Evolutionary conservation across 2,797 vertebrate genomes (phyloP).

Genomic region (Anas capensis): DNA sequence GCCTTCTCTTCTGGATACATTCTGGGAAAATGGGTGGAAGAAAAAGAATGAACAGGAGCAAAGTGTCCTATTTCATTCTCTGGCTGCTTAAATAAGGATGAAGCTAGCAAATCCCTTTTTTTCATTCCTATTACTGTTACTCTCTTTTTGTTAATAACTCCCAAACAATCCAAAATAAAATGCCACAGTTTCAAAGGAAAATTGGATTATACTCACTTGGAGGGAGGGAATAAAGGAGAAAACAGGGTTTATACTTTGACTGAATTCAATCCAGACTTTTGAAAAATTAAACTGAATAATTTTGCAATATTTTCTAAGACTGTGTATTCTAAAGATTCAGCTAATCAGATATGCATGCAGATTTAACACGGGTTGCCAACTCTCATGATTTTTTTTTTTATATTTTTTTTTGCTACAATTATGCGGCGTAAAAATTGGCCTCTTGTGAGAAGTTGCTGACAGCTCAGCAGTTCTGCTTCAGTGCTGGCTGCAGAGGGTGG

Average conservation of each 20-base stretch:
- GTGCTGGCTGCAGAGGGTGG: conserved; percentile 69
- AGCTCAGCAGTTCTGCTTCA: conserved; percentile 71
- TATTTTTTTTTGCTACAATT: conserved; percentile 44
- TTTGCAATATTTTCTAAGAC: conserved; percentile 64
- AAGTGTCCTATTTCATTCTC: conserved; percentile 33
- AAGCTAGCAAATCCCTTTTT: conserved; percentile 51
- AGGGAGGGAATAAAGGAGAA: conserved; percentile 42
- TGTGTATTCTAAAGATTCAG: conserved; percentile 43
- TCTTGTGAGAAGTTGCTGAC: conserved; percentile 70
- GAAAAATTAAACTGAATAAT: conserved; percentile 61
- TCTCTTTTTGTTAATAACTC: conserved; percentile 52
- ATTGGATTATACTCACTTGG: conserved; percentile 56
- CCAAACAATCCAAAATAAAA: conserved; percentile 48
- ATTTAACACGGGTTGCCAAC: conserved; percentile 34
- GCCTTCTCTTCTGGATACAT: background rate
- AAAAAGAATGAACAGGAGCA: background rate
- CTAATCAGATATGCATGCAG: conserved; percentile 66
- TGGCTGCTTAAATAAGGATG: conserved; percentile 55
- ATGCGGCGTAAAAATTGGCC: conserved; percentile 71
- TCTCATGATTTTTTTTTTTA: background rate
- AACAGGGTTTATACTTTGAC: conserved; percentile 58
- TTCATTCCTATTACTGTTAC: conserved; percentile 52
- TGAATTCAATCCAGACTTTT: conserved; percentile 46
- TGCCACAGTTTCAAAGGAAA: conserved; percentile 56
- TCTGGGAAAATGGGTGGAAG: background rate